phyloP scores from a whole-genome alignment of 2,797 vertebrate genomes.

The Morus bassanus region DNA sequence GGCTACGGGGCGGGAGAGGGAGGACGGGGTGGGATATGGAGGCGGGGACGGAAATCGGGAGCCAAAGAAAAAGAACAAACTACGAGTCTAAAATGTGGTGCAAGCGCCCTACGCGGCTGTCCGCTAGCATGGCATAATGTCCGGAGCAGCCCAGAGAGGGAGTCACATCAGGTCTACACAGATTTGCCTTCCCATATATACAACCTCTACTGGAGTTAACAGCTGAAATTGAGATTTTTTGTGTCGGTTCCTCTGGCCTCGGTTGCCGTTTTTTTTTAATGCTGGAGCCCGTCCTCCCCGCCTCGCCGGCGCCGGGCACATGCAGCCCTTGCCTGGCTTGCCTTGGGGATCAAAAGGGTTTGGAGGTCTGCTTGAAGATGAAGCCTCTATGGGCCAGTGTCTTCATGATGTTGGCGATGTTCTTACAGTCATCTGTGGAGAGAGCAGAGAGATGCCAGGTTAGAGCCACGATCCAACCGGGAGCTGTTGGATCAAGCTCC shows the following conservation, averaged over 20 bases:
- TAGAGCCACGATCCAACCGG: background rate
- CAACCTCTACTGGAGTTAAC: slow-evolving; percentile 74
- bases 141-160: slow-evolving; percentile 73
- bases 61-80: slow-evolving; percentile 69
- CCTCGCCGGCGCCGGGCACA: slow-evolving; percentile 66
- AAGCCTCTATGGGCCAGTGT: slow-evolving; percentile 83
- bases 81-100: slow-evolving; percentile 72
- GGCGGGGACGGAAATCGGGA: slow-evolving; percentile 60
- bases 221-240: slow-evolving; percentile 71
- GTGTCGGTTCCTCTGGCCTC: slow-evolving; percentile 72
- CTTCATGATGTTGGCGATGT: slow-evolving; percentile 87
- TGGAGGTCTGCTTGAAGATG: slow-evolving; percentile 85
- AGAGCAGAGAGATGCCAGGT: background rate
- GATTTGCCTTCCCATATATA: slow-evolving; percentile 75
- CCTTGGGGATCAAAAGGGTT: slow-evolving; percentile 81
- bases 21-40: slow-evolving; percentile 41
- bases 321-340: slow-evolving; percentile 77
- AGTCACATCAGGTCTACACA: slow-evolving; percentile 75
- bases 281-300: slow-evolving; percentile 69
- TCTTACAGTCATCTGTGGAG: slow-evolving; percentile 82
- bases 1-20: slow-evolving; percentile 49
- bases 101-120: slow-evolving; percentile 69
- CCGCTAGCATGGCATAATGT: slow-evolving; percentile 71
- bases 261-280: slow-evolving; percentile 55
- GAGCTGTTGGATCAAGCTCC: background rate